These are phyloP conservation scores for Puntigrus tetrazona DNA, from an alignment of 2,113 vertebrate genomes.

Conservation along the genomic window DNA sequence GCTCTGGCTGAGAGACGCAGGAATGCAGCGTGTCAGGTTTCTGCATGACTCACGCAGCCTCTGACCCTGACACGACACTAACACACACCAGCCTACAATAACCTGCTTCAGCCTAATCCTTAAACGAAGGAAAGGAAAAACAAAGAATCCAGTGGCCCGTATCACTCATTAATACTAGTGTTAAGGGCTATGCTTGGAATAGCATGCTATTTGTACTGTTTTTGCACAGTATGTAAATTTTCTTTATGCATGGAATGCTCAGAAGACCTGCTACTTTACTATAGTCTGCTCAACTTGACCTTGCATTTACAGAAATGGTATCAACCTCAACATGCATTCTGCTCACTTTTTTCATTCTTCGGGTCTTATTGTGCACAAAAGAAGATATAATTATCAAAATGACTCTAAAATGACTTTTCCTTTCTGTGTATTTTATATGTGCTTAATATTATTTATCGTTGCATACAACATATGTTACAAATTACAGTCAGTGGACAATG, in stretches of 20 bases:
- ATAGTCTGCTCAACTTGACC: not conserved
- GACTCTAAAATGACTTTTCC: not conserved
- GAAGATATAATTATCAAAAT: not conserved
- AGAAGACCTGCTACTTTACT: not conserved
- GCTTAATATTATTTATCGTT: not conserved
- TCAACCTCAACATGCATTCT: not conserved
- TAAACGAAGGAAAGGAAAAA: constrained; percentile 38
- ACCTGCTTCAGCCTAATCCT: constrained; percentile 29
- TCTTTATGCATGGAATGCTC: not conserved
- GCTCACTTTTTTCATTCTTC: not conserved
- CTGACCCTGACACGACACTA: constrained; percentile 42
- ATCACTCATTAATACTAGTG: constrained; percentile 16
- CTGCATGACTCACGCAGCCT: constrained; percentile 51
- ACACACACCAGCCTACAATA: constrained; percentile 38
- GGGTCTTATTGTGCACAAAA: not conserved
- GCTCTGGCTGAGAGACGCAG: constrained; percentile 32
- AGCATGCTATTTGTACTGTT: not conserved
- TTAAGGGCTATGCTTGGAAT: constrained; percentile 12
- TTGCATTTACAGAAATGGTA: not conserved
- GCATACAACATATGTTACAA: not conserved
- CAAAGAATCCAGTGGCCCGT: not conserved
- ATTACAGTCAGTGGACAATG: not conserved
- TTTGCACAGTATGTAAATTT: not conserved
- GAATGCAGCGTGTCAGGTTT: constrained; percentile 55
- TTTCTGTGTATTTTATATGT: not conserved